A percentile compares a stretch with the other conserved stretches of the same genome.
Conservation (phyloP, 2,888 invertebrate genomes). For the Rotaria socialis region DNA sequence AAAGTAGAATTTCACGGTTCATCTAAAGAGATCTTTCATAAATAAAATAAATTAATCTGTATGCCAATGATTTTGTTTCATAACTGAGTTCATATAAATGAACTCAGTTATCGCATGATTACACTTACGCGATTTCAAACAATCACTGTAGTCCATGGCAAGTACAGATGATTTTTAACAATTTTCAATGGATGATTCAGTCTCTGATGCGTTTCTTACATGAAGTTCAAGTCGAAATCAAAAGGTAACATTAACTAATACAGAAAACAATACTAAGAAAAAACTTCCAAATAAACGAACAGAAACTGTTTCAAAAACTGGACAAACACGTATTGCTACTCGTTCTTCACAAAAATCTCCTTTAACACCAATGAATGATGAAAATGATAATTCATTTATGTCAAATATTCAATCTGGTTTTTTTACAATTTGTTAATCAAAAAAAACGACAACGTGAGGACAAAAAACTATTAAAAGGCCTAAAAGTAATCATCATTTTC, state of each 20-base stretch:
- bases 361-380: neutral
- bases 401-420: neutral
- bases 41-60: too few species aligned
- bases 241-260: neutral
- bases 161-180: neutral
- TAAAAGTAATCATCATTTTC: neutral
- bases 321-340: neutral
- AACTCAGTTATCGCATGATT: too few species aligned
- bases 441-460: neutral
- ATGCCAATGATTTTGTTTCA: too few species aligned
- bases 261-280: neutral
- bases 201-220: neutral
- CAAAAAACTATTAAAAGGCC: neutral
- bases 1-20: too few species aligned
- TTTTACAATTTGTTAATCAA: neutral
- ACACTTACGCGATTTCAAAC: neutral
- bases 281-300: too few species aligned
- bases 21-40: too few species aligned
- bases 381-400: constrained; percentile 12
- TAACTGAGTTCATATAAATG: too few species aligned
- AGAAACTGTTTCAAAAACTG: neutral
- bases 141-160: neutral
- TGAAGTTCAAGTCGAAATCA: neutral
- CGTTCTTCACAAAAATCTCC: neutral
- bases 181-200: neutral